phyloP scores from a whole-genome alignment of 2,888 invertebrate genomes.

The Diarsia rubi region DNA sequence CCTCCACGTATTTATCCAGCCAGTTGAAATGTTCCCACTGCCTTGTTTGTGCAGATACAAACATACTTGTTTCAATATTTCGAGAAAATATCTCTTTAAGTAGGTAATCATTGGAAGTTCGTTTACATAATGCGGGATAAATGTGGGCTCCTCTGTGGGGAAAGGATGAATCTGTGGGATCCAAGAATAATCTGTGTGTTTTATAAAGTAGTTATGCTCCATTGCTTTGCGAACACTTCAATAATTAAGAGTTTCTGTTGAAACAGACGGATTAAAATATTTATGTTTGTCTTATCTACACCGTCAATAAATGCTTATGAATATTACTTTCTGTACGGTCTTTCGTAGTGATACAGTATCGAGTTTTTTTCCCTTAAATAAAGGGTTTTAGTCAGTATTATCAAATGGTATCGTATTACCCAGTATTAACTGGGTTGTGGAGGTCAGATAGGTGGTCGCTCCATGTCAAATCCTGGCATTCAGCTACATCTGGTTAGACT shows the following conservation, averaged over 20 bases:
- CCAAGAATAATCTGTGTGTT: neutral
- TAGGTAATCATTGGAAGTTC: slow-evolving; percentile 9
- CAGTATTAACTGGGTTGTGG: too few species aligned
- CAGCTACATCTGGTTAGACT: too few species aligned
- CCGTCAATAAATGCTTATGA: neutral
- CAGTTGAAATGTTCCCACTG: slow-evolving; percentile 51
- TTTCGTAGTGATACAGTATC: neutral
- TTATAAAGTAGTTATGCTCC: neutral
- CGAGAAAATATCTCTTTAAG: slow-evolving; percentile 5
- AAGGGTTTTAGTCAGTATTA: too few species aligned
- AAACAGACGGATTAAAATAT: neutral
- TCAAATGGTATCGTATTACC: too few species aligned
- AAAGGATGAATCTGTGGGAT: neutral
- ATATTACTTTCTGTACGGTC: neutral
- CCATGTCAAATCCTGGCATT: too few species aligned
- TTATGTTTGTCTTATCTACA: neutral
- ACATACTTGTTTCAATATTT: slow-evolving; percentile 48
- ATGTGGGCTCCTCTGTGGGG: neutral
- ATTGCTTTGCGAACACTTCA: neutral
- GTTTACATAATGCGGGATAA: slow-evolving; percentile 16
- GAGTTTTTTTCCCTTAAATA: too few species aligned
- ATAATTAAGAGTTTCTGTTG: neutral
- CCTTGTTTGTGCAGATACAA: slow-evolving; percentile 53
- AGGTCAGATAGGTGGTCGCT: too few species aligned
- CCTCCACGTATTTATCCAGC: slow-evolving; percentile 67